Conservation (phyloP, 1,140 invertebrate genomes). For the Lanistes nyassanus region DNA sequence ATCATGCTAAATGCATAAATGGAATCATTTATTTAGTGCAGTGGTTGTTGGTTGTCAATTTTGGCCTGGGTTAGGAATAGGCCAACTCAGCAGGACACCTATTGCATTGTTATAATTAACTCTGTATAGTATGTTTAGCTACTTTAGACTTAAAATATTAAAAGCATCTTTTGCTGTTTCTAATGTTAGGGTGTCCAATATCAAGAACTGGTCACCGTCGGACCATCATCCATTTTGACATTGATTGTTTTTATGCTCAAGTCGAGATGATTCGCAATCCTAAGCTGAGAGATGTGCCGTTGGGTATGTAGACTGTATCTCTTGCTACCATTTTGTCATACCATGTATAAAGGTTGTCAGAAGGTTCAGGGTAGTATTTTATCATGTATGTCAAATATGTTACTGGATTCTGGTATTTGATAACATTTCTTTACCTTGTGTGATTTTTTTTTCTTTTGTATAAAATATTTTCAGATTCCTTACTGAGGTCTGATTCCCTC, state of each 20-base stretch:
- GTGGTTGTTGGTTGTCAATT: no score
- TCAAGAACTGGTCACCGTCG: conserved; percentile 25
- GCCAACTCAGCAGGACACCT: no score
- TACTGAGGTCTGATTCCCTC: neutral
- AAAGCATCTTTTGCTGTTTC: no score
- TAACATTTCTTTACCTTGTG: no score
- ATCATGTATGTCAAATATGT: no score
- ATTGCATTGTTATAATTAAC: no score
- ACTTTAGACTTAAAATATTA: no score
- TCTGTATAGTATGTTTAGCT: no score
- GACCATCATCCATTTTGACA: conserved; percentile 57
- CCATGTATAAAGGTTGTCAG: neutral
- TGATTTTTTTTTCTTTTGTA: neutral
- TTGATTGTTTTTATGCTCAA: conserved; percentile 62
- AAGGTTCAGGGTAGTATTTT: neutral
- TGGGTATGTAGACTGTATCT: conserved; percentile 36
- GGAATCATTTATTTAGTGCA: no score
- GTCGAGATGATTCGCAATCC: conserved; percentile 60
- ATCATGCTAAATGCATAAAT: no score
- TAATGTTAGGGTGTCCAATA: neutral
- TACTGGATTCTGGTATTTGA: no score
- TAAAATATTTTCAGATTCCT: neutral
- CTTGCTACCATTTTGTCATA: neutral
- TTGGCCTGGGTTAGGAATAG: no score
- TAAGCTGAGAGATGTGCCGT: conserved; percentile 46